phyloP scores from a whole-genome alignment of 2,113 vertebrate species.

The Formicarius rufipectus region DNA sequence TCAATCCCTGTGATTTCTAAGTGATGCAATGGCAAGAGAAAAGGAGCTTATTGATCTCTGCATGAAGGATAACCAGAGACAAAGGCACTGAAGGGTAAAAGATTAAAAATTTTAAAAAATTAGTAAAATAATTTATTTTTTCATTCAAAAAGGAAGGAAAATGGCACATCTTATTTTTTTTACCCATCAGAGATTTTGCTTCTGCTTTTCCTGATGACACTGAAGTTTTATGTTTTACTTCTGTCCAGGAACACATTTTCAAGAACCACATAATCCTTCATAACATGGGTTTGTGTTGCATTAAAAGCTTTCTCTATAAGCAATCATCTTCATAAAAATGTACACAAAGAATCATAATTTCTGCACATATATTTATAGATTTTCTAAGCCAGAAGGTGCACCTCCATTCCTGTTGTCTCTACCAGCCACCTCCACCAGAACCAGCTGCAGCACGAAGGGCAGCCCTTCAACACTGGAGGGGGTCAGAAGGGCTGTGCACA shows the following conservation, averaged over 20 bases:
- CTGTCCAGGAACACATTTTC: neutral
- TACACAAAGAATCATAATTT: neutral
- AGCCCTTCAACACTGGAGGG: neutral
- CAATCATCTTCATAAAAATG: neutral
- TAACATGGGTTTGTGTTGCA: neutral
- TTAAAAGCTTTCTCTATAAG: neutral
- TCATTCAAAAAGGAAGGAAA: neutral
- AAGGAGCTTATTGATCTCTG: neutral
- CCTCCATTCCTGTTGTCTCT: neutral
- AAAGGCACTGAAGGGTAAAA: neutral
- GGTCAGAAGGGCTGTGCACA: neutral
- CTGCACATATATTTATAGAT: rapidly evolving
- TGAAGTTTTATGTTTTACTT: neutral
- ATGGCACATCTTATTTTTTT: neutral
- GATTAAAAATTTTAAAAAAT: neutral
- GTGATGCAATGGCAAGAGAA: neutral
- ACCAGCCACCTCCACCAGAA: neutral
- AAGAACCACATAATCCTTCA: neutral
- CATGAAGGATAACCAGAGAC: neutral
- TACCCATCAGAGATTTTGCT: neutral
- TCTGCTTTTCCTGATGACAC: neutral
- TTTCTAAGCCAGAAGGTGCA: neutral
- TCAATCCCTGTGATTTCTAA: neutral
- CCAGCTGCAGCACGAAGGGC: neutral
- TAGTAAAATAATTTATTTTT: too few species aligned